Percentiles rank a stretch among this genome's conserved stretches.
Conservation (phyloP, 1,140 invertebrate genomes). For the Tribolium castaneum region DNA sequence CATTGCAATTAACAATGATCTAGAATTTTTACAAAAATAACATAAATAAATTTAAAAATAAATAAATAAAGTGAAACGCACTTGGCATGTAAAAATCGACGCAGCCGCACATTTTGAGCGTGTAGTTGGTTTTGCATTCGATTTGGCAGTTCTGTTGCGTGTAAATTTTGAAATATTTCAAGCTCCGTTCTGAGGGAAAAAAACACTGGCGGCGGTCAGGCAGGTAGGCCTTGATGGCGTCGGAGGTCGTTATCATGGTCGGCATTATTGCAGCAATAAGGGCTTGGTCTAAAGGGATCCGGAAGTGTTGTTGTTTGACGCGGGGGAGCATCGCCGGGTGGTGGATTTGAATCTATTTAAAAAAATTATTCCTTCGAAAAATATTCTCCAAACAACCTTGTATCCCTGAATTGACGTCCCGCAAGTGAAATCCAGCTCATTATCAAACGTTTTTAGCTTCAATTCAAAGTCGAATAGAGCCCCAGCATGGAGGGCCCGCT, state of each 20-base stretch:
- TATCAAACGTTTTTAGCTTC: conserved; percentile 38
- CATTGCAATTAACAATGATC: too few relatives aligned
- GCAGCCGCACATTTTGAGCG: conserved; percentile 70
- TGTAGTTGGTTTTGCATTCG: conserved; percentile 81
- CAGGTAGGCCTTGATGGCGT: conserved; percentile 61
- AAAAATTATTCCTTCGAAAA: not conserved
- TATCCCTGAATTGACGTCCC: not conserved
- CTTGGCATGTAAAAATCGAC: conserved; percentile 75
- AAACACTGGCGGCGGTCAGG: conserved; percentile 71
- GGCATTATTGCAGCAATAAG: conserved; percentile 67
- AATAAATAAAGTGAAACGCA: conserved; percentile 61
- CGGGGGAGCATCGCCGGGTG: conserved; percentile 68
- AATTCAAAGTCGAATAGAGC: conserved; percentile 65
- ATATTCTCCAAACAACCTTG: not conserved
- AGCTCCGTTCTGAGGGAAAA: conserved; percentile 70
- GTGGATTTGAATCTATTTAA: conserved; percentile 62
- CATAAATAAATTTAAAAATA: too few relatives aligned
- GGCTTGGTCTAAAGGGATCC: conserved; percentile 66
- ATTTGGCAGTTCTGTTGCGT: conserved; percentile 79
- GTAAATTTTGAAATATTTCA: conserved; percentile 76
- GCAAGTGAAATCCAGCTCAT: not conserved
- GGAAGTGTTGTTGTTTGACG: conserved; percentile 66
- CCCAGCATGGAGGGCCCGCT: conserved; percentile 64
- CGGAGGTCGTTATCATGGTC: conserved; percentile 68
- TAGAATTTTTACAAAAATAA: too few relatives aligned